phyloP scores from a whole-genome alignment of 2,113 vertebrate genomes.

The Maccullochella peelii region DNA sequence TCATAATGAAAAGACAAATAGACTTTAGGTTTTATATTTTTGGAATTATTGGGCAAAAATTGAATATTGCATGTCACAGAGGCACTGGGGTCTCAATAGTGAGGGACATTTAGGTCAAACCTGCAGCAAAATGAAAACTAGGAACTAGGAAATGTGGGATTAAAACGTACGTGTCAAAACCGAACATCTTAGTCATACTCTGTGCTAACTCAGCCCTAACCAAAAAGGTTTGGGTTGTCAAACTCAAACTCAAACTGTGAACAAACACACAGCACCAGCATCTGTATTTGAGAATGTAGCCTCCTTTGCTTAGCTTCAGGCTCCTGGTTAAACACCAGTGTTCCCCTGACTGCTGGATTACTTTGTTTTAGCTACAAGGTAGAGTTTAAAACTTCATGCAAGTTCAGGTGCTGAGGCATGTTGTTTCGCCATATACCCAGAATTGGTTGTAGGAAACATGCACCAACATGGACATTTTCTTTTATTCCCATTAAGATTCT shows the following conservation, averaged over 20 bases:
- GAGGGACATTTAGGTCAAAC: not conserved
- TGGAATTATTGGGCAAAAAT: not conserved
- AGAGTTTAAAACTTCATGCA: not conserved
- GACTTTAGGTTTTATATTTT: not conserved
- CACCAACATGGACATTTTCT: not conserved
- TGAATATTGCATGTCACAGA: not conserved
- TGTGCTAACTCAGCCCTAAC: too few species aligned
- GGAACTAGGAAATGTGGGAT: not conserved
- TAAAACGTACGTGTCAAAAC: not conserved
- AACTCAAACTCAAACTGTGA: too few species aligned
- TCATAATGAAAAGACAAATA: conserved; percentile 5
- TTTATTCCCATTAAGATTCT: not conserved
- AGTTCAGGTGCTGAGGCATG: not conserved
- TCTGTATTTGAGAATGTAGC: not conserved
- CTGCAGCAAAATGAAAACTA: not conserved
- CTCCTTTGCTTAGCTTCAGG: not conserved
- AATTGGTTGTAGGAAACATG: not conserved
- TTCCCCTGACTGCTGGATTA: not conserved
- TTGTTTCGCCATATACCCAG: not conserved
- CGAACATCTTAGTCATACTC: not conserved
- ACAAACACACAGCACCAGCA: not conserved
- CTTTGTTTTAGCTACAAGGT: not conserved
- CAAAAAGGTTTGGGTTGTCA: not conserved
- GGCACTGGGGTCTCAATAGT: not conserved
- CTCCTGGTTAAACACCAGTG: not conserved